Conservation (phyloP, 1,140 invertebrate species). For the Apis dorsata region DNA sequence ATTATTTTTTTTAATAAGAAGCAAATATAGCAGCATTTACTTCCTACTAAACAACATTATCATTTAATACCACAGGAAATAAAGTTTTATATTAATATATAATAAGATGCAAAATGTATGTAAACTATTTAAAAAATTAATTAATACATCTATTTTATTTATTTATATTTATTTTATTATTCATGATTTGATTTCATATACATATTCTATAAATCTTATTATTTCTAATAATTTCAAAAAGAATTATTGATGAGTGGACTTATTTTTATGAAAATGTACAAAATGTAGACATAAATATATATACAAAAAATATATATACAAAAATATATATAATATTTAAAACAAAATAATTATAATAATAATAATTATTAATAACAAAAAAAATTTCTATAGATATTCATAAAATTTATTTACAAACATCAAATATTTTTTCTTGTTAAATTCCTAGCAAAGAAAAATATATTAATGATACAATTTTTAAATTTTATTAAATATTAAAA, state of each 20-base stretch:
- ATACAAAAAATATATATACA: no score
- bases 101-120: not conserved
- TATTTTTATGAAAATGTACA: no score
- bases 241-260: not conserved
- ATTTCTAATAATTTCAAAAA: not conserved
- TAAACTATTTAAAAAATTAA: not conserved
- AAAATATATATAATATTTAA: no score
- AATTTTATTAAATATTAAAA: not conserved
- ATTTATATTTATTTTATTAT: not conserved
- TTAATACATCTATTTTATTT: no score
- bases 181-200: not conserved
- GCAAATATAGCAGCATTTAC: not conserved
- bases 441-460: no score
- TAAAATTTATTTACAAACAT: no score
- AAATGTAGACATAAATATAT: no score
- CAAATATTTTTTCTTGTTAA: no score
- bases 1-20: constrained; percentile 5
- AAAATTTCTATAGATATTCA: no score
- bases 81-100: constrained; percentile 5
- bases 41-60: not conserved
- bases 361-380: no score
- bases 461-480: not conserved
- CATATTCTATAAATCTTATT: not conserved
- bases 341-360: no score
- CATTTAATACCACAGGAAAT: not conserved